Conservation (phyloP, 2,888 invertebrate species). For the Caprella mutica region DNA sequence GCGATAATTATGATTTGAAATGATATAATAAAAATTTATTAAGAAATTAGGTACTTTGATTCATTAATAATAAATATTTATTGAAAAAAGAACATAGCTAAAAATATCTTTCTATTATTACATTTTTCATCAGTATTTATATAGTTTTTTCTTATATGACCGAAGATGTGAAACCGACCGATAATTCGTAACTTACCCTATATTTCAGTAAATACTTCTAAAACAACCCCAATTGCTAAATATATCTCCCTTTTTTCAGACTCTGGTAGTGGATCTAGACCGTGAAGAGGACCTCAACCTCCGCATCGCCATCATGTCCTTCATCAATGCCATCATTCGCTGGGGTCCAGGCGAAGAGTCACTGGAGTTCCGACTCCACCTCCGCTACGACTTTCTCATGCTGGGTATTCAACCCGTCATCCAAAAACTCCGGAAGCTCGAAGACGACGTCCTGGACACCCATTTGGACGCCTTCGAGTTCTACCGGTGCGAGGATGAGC, state of each 20-base stretch:
- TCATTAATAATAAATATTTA: too few species aligned
- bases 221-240: too few species aligned
- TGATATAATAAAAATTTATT: too few species aligned
- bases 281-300: conserved; percentile 79
- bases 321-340: conserved; percentile 89
- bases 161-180: too few species aligned
- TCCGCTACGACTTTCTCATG: conserved; percentile 92
- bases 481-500: conserved; percentile 92
- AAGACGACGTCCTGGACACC: conserved; percentile 80
- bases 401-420: conserved; percentile 92
- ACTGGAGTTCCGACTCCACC: conserved; percentile 83
- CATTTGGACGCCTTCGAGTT: conserved; percentile 99
- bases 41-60: too few species aligned
- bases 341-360: conserved; percentile 94
- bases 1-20: too few species aligned
- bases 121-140: too few species aligned
- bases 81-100: too few species aligned
- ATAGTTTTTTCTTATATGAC: too few species aligned
- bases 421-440: conserved; percentile 73
- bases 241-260: conserved; percentile 44
- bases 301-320: conserved; percentile 92
- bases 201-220: too few species aligned
- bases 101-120: too few species aligned
- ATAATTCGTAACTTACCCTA: too few species aligned
- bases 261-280: conserved; percentile 81